A percentile compares a stretch with the other conserved stretches of the same genome.
Evolutionary conservation across 2,888 invertebrate species (phyloP).

Genomic region (Drosophila rubida): DNA sequence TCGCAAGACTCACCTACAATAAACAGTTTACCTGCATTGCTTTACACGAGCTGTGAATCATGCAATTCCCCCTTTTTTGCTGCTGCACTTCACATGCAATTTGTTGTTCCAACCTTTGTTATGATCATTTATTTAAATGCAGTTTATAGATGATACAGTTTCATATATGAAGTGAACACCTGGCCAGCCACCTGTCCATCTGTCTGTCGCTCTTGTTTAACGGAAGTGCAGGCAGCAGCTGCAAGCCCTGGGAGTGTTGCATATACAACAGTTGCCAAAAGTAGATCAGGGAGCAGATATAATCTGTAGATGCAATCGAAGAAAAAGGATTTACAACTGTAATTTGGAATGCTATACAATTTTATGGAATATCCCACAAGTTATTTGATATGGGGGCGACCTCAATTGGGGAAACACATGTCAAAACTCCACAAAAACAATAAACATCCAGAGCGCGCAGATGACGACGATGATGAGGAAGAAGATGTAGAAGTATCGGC

Average conservation of each 20-base stretch:
- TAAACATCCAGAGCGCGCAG: slow-evolving; percentile 32
- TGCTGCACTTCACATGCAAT: slow-evolving; percentile 26
- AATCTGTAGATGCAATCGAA: slow-evolving; percentile 1
- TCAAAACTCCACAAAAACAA: slow-evolving; percentile 62
- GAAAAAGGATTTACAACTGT: slow-evolving; percentile 14
- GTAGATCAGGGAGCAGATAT: slow-evolving; percentile 4
- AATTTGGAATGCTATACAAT: neutral
- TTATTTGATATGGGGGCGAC: slow-evolving; percentile 22
- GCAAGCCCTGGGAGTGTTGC: neutral
- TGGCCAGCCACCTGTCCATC: slow-evolving; percentile 35
- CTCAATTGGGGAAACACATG: slow-evolving; percentile 50
- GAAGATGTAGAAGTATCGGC: neutral
- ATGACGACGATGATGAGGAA: slow-evolving; percentile 18
- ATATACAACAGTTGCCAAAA: slow-evolving; percentile 23
- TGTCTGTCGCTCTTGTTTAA: slow-evolving; percentile 28
- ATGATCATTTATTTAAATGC: slow-evolving; percentile 71
- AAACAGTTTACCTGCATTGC: slow-evolving; percentile 16
- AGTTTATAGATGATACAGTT: slow-evolving; percentile 56
- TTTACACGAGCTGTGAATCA: neutral
- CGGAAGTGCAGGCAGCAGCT: slow-evolving; percentile 49
- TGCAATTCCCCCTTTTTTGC: neutral
- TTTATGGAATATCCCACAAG: slow-evolving; percentile 1
- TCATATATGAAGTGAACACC: slow-evolving; percentile 50
- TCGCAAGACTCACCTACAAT: neutral
- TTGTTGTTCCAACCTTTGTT: slow-evolving; percentile 45